These are phyloP conservation scores for Pterocles orientalis DNA, from an alignment of 2,113 vertebrate species.

Conservation along the genomic window DNA sequence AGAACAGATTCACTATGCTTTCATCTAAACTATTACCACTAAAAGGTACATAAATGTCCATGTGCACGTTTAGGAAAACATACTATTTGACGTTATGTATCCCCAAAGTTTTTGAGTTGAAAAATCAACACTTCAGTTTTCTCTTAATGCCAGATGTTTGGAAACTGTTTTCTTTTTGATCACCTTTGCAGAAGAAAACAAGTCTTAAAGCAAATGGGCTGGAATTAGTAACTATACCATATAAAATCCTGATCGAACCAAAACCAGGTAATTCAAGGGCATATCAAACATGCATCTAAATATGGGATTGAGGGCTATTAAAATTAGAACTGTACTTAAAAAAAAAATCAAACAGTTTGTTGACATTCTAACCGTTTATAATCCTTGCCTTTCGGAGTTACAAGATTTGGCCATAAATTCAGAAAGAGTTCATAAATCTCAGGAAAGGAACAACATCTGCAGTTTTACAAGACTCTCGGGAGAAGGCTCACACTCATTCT, in stretches of 20 bases:
- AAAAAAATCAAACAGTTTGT: background rate
- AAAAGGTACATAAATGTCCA: background rate
- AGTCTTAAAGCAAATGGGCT: background rate
- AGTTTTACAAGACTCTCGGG: background rate
- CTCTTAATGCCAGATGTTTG: background rate
- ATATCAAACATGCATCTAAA: background rate
- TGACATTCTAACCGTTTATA: background rate
- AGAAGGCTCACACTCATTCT: background rate
- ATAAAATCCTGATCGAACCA: background rate
- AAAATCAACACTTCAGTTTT: constrained; percentile 12
- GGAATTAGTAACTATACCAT: background rate
- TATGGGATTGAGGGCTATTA: background rate
- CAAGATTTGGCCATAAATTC: background rate
- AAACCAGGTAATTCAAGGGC: background rate
- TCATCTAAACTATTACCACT: background rate
- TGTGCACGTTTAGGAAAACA: background rate
- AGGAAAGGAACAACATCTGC: background rate
- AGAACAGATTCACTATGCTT: background rate
- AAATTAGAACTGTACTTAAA: background rate
- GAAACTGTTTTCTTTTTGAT: background rate
- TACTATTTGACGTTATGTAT: background rate
- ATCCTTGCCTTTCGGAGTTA: background rate
- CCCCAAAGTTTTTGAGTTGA: background rate
- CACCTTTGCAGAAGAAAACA: background rate
- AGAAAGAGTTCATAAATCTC: background rate